Conservation (phyloP, 2,888 invertebrate genomes). For the Eurytoma californica region DNA sequence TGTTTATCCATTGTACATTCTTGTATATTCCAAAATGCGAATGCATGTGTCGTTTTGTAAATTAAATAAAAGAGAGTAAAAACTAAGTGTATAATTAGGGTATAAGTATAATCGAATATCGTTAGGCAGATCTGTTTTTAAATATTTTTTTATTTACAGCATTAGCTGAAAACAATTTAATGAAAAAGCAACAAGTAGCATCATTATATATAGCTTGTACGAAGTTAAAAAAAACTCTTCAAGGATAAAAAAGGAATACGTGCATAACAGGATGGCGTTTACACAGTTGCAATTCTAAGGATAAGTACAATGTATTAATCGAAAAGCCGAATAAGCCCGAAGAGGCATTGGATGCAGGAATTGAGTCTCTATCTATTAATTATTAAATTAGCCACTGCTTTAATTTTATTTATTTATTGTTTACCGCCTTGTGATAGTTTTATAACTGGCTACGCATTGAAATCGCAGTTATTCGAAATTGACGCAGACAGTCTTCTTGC, state of each 20-base stretch:
- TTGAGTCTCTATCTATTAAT: conserved; percentile 27
- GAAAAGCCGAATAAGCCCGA: conserved; percentile 25
- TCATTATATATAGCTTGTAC: too few relatives aligned
- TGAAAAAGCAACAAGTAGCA: too few relatives aligned
- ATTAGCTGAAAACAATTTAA: too few relatives aligned
- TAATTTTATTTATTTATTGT: conserved; percentile 24
- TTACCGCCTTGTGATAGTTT: conserved; percentile 44
- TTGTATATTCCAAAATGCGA: conserved; percentile 29
- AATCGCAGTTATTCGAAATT: conserved; percentile 68
- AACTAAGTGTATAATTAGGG: not conserved
- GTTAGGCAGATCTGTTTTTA: too few relatives aligned
- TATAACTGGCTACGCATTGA: conserved; percentile 66
- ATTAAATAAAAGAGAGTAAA: conserved; percentile 35
- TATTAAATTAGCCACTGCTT: conserved; percentile 16
- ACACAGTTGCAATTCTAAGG: conserved; percentile 20
- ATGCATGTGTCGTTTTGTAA: conserved; percentile 29
- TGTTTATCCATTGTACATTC: not conserved
- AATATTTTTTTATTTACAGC: too few relatives aligned
- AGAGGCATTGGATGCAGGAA: conserved; percentile 50
- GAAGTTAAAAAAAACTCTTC: conserved; percentile 3
- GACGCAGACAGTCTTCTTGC: conserved; percentile 74
- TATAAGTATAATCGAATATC: not conserved
- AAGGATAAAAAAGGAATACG: too few relatives aligned
- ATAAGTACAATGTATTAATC: conserved; percentile 16
- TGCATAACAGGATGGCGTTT: not conserved